Base-by-base conservation (phyloP, 2,113 vertebrate species). In the Hirundichthys speculiger region DNA sequence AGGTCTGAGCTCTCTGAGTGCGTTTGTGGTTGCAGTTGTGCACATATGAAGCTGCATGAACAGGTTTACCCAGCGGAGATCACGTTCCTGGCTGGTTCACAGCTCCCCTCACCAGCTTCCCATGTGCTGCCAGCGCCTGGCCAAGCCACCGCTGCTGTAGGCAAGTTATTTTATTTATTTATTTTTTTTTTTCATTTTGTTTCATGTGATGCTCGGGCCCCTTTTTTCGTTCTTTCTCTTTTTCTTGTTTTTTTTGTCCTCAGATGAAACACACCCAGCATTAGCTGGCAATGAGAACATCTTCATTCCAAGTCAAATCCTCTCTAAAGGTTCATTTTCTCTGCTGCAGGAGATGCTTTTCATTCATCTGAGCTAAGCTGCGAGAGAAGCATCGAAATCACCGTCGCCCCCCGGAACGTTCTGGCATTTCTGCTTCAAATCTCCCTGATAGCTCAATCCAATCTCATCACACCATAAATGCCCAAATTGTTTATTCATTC, bases 301-400 rank as follows among this genome's bases (percentile, higher is more conserved):
- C 60, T 71, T 78, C 57, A 69, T 72, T 66, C 49, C 47, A 42
- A 53, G 64, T 70, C 57, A 45, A 34, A 60, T 70, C 34, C 15
- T 27, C 53, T 30, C 49, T 34, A 82, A 60, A 57, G 72, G 20
- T 15, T 41, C 20, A 0, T 5, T 24, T 11, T 34, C n/a, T 56
- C 24, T 48, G 43, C 43, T 2, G 2, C 13, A 49, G 24, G 22
- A 45, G 48, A 12, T 30, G 42, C 15, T 57, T 58, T 60, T 39
- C 34, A 48, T 59, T 65, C 42, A 55, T 5, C 8, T 60, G 30
- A 42, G 66, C 50, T 67, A 53, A 55, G 52, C 27, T 25, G 1
- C 6, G 2, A 30, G 47, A 69, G 55, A 50, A 30, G 48, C 43
- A 11, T n/a, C n/a, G n/a, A n/a, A n/a, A n/a, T n/a, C n/a, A n/a